Evolutionary conservation across 2,797 vertebrate genomes (phyloP).

Genomic region (Enteromius fasciolatus): DNA sequence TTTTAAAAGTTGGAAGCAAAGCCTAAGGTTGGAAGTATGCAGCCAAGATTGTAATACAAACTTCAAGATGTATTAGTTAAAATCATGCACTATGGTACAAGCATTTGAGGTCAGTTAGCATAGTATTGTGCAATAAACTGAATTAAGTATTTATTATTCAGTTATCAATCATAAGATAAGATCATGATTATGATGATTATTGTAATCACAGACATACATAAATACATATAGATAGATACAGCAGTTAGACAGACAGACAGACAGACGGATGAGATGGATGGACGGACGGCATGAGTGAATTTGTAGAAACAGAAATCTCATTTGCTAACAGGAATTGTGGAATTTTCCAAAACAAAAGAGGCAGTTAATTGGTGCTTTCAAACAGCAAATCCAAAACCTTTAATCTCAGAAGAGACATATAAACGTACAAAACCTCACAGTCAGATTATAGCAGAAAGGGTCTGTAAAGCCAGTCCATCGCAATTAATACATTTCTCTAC

Average conservation of each 20-base stretch:
- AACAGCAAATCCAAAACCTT: slow-evolving; percentile 20
- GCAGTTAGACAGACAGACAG: no score
- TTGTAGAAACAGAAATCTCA: neutral
- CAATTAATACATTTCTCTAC: neutral
- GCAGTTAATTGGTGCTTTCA: slow-evolving; percentile 25
- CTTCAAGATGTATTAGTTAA: neutral
- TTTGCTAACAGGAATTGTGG: neutral
- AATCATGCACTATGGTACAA: neutral
- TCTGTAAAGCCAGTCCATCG: neutral
- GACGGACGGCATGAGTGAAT: neutral
- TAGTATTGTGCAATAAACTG: neutral
- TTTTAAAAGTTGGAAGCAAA: neutral
- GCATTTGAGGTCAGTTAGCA: neutral
- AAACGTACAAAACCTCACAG: slow-evolving; percentile 1
- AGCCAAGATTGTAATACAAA: neutral
- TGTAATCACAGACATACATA: no score
- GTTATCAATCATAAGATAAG: neutral
- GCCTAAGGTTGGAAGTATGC: neutral
- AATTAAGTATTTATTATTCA: neutral
- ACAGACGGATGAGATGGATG: no score
- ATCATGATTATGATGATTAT: neutral
- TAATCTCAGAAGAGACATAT: slow-evolving; percentile 18
- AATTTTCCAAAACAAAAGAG: slow-evolving; percentile 23
- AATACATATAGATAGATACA: no score
- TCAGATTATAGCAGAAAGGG: slow-evolving; percentile 16